Base-by-base conservation (phyloP, 2,888 invertebrate genomes). In the Onchidella celtica region DNA sequence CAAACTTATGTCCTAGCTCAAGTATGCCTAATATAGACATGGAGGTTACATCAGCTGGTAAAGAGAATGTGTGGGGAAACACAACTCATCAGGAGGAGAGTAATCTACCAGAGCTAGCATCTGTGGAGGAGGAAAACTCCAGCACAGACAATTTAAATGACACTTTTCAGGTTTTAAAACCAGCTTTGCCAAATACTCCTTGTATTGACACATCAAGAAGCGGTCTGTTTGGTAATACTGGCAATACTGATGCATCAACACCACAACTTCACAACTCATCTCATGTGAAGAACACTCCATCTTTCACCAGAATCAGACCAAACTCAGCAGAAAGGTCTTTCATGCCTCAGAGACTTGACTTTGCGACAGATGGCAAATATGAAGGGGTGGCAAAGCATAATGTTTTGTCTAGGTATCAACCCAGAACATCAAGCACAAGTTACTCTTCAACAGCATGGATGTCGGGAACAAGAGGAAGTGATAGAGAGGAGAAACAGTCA, bases 151-250 rank as follows among this genome's bases (percentile, higher is more conserved):
- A 75, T n/a, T 24, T 81, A 1, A 81, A 76, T 61, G 38, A 76
- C 32, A 81, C 76, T 36, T 81, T 81, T 76, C 69, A 70, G 36
- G 59, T 76, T 17, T 24, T 69, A 17, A 69, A 70, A 59, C 72
- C 81, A 21, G 63, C 70, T 27, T 14, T 76, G 21, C 61, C 70
- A 4, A 76, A 72, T 34, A 76, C 63, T 2, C 69, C 75, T 0
- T 68, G 76, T 40, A 70, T 76, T 70, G 80, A 80, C 24, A n/a
- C 3, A 21, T 47, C 65, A 21, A 65, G 65, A 24, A 63, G 63
- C 27, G n/a, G n/a, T n/a, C n/a, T n/a, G n/a, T n/a, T n/a, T n/a
- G n/a, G n/a, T n/a, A 24, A 36, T 38, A 24, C 59, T 34, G 3
- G 4, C 38, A 36, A 11, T 21, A 32, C 17, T 6, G 47, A 47